Base-by-base conservation (phyloP, 2,797 vertebrate species). In the Chaenodraco wilsoni region DNA sequence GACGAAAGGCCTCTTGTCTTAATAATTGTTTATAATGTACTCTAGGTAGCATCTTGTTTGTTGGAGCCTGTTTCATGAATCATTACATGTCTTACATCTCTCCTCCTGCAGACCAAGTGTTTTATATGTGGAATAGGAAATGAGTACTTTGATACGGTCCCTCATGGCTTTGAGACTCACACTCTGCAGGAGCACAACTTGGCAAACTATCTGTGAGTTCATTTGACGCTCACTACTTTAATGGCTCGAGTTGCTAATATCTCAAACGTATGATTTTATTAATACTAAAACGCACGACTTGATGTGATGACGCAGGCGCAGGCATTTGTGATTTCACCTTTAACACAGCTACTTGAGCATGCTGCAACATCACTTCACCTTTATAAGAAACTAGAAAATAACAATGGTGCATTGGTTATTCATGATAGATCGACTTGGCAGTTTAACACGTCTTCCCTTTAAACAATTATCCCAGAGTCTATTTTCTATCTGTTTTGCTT, bases 151-250 rank as follows among this genome's bases (percentile, higher is more conserved):
- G 94, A 95, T 65, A 92, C 59, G 0, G 78, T 92, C 41, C 94
- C 94, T 72, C 94, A 95, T 41, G 94, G 94, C 55, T 95, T 95
- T 55, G 94, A 95, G 91, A 92, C 81, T 9, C 94, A 95, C 88
- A 95, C 94, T 2, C 88, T 95, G 17, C 92, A 94, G 84, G 94
- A 95, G 67, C 94, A 95, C 90, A 95, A 94, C 87, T 68, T 95
- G 92, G 93, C 94, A 82, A 95, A 95, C 90, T 95, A 95, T 84
- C 83, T 95, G 94, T 95, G 87, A 95, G 94, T 94, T 57, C 59
- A 74, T 61, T 45, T 37, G 8, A 49, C 23, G 11, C 33, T 27
- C 27, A 1, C 13, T 10, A 7, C 12, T 46, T 23, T 66, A 46
- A 17, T 50, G 46, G 45, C 33, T 70, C 2, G 0, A 1, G 54